Evolutionary conservation across 2,888 invertebrate species (phyloP).

Genomic region (Poecilus cupreus): DNA sequence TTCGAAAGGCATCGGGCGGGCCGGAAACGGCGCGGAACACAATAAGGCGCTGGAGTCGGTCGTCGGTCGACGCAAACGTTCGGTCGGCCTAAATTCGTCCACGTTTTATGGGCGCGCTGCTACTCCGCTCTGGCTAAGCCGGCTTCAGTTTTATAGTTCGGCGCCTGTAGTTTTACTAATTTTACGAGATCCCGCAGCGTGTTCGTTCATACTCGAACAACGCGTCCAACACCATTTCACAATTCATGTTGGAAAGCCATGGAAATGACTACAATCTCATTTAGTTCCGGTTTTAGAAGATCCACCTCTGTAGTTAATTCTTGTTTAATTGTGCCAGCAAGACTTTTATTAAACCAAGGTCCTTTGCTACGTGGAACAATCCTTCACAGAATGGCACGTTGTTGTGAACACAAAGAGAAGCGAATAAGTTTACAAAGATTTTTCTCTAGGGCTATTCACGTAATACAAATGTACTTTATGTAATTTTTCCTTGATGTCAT

Average conservation of each 20-base stretch:
- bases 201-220: conserved; percentile 48
- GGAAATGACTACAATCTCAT: conserved; percentile 44
- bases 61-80: neutral
- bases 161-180: conserved; percentile 58
- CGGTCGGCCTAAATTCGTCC: conserved; percentile 41
- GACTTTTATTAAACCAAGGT: conserved; percentile 20
- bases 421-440: too few species aligned
- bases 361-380: neutral
- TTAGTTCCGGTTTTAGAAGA: conserved; percentile 40
- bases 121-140: conserved; percentile 30
- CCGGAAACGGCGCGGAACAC: conserved; percentile 8
- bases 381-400: neutral
- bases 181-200: conserved; percentile 55
- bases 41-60: neutral
- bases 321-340: neutral
- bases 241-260: conserved; percentile 56
- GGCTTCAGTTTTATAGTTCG: conserved; percentile 57
- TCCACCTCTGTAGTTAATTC: conserved; percentile 21
- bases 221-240: conserved; percentile 47
- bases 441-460: too few species aligned
- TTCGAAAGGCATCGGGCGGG: conserved; percentile 5
- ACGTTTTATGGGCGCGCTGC: conserved; percentile 38
- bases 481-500: too few species aligned
- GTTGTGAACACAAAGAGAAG: too few species aligned
- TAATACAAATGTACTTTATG: too few species aligned